Conservation (phyloP, 2,888 invertebrate species). For the Dolomedes plantarius region DNA sequence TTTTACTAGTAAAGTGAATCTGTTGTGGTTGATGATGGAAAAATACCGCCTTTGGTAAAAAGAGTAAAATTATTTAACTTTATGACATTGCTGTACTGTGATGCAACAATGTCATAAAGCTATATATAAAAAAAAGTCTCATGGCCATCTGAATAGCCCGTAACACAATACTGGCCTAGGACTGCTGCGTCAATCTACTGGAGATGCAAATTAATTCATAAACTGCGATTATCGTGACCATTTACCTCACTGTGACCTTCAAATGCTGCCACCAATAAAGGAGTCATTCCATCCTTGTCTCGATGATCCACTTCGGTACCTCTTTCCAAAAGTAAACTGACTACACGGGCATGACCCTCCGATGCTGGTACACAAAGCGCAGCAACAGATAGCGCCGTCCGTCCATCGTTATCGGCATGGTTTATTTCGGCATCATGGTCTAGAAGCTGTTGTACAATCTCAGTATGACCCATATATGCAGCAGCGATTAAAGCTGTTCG, state of each 20-base stretch:
- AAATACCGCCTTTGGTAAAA: too few species aligned
- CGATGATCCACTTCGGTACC: constrained; percentile 89
- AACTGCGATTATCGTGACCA: too few species aligned
- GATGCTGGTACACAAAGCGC: constrained; percentile 89
- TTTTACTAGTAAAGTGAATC: too few species aligned
- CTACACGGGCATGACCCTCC: constrained; percentile 80
- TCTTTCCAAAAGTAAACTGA: constrained; percentile 82
- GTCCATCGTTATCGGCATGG: constrained; percentile 90
- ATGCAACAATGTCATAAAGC: too few species aligned
- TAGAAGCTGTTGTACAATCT: constrained; percentile 88
- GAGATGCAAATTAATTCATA: too few species aligned
- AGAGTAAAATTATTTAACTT: too few species aligned
- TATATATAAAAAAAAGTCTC: too few species aligned
- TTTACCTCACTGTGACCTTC: constrained; percentile 90
- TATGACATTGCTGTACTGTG: too few species aligned
- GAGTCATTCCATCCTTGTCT: constrained; percentile 91
- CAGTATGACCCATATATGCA: constrained; percentile 97
- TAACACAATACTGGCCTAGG: too few species aligned
- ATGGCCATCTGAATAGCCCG: too few species aligned
- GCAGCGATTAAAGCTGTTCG: constrained; percentile 79
- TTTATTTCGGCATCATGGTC: constrained; percentile 89
- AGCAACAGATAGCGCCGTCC: constrained; percentile 91
- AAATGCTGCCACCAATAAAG: constrained; percentile 90
- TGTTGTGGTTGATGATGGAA: too few species aligned
- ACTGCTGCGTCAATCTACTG: too few species aligned